Evolutionary conservation across 2,113 vertebrate genomes (phyloP).

Genomic region (Salvelinus alpinus): DNA sequence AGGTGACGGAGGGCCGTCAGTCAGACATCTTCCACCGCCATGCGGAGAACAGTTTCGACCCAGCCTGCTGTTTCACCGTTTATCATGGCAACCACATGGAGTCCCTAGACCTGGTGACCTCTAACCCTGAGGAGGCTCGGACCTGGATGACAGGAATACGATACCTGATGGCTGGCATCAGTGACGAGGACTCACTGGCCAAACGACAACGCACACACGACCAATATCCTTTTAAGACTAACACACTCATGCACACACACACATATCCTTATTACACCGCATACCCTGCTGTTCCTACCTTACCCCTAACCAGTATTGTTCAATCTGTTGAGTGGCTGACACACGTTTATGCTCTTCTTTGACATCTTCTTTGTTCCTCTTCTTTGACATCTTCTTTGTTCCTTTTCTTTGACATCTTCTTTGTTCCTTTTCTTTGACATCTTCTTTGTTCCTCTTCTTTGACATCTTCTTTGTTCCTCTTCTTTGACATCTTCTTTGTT

Average conservation of each 20-base stretch:
- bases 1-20: slow-evolving; percentile 92
- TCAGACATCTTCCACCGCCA: slow-evolving; percentile 94
- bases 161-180: slow-evolving; percentile 96
- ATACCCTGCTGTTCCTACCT: no score
- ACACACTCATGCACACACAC: neutral
- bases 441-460: no score
- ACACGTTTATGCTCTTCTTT: no score
- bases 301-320: no score
- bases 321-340: no score
- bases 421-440: no score
- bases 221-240: slow-evolving; percentile 91
- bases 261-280: no score
- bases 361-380: no score
- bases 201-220: slow-evolving; percentile 91
- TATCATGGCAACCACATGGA: slow-evolving; percentile 98
- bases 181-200: slow-evolving; percentile 93
- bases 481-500: no score
- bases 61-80: slow-evolving; percentile 92
- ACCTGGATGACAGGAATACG: slow-evolving; percentile 96
- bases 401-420: no score
- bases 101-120: slow-evolving; percentile 90
- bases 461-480: no score
- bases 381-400: no score
- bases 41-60: slow-evolving; percentile 87
- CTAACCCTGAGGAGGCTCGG: slow-evolving; percentile 91